A percentile compares a stretch with the other conserved stretches of the same genome.
Conservation (phyloP, 1,140 invertebrate genomes). For the Scylla paramamosain region DNA sequence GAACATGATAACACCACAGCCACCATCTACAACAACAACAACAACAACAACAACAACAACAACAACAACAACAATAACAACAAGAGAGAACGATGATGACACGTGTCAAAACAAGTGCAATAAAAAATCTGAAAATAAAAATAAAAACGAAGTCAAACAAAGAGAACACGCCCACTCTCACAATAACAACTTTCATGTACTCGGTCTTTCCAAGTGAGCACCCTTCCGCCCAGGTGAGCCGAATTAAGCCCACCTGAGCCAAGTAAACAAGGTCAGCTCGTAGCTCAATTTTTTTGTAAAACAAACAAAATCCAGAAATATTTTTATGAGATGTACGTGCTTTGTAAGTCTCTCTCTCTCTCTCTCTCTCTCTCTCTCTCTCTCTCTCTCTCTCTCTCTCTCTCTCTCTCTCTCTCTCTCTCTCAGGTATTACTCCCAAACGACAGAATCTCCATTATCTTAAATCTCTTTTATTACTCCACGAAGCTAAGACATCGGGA, state of each 20-base stretch:
- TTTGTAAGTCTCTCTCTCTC: neutral
- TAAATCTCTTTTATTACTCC: no score
- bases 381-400: conserved; percentile 53
- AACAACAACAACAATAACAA: no score
- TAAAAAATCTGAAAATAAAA: no score
- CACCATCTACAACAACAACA: no score
- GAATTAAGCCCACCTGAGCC: neutral
- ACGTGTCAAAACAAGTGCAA: no score
- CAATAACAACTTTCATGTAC: no score
- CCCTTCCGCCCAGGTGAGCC: neutral
- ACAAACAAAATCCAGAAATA: neutral
- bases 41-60: no score
- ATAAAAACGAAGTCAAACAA: no score
- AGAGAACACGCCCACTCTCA: no score
- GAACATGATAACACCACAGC: no score
- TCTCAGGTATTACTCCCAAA: neutral
- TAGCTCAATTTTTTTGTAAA: neutral
- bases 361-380: conserved; percentile 51
- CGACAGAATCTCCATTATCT: neutral
- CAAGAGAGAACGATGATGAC: no score
- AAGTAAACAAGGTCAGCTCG: neutral
- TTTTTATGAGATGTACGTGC: neutral
- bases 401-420: conserved; percentile 33
- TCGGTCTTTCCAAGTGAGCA: neutral
- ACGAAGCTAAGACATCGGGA: no score